Evolutionary conservation across 2,113 vertebrate species (phyloP).

Genomic region (Dromiciops gliroides): DNA sequence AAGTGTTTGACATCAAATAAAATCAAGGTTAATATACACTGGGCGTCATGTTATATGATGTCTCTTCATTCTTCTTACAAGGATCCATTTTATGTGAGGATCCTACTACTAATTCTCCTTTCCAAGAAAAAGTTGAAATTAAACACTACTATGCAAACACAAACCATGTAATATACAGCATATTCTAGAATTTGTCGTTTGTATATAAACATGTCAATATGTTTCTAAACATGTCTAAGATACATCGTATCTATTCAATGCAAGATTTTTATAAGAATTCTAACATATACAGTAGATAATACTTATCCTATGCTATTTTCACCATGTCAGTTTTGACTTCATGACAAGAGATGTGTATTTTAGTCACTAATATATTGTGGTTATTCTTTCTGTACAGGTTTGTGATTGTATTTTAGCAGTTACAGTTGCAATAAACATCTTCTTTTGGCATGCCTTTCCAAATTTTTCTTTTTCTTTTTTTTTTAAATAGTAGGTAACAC

Average conservation of each 20-base stretch:
- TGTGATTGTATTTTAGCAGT: not conserved
- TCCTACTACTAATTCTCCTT: not conserved
- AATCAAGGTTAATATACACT: conserved; percentile 62
- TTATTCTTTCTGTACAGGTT: not conserved
- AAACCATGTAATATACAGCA: conserved; percentile 31
- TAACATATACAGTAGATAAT: not conserved
- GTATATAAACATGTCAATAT: conserved; percentile 57
- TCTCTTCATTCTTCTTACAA: conserved; percentile 24
- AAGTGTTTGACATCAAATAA: conserved; percentile 49
- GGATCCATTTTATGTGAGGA: not conserved
- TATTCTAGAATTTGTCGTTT: not conserved
- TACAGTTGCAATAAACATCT: not conserved
- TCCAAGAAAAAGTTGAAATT: conserved; percentile 35
- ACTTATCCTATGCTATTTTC: conserved; percentile 38
- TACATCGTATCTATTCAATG: conserved; percentile 15
- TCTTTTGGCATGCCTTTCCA: not conserved
- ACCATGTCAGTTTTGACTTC: conserved; percentile 32
- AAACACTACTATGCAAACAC: not conserved
- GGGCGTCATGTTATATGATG: conserved; percentile 48
- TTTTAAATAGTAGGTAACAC: not conserved
- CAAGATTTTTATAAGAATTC: conserved; percentile 2
- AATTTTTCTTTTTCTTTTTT: conserved; percentile 10
- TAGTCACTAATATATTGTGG: conserved; percentile 33
- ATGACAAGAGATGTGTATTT: conserved; percentile 19
- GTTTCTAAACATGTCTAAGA: conserved; percentile 41